Evolutionary conservation across 2,888 invertebrate species (phyloP).

Genomic region (Heterodera filipjevi): DNA sequence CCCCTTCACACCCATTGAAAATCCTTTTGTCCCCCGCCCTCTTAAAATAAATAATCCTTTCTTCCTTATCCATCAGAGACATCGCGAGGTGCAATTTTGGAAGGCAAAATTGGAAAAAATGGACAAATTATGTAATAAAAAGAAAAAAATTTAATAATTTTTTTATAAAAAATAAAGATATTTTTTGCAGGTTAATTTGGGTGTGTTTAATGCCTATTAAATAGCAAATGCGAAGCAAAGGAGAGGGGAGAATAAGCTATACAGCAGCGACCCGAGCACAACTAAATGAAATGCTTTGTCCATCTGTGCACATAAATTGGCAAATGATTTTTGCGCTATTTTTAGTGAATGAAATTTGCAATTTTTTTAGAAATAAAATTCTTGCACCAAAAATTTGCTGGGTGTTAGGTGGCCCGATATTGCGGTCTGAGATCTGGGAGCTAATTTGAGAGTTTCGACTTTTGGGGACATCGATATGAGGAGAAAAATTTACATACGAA

Average conservation of each 20-base stretch:
- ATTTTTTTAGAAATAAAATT: no score
- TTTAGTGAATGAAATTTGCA: not conserved
- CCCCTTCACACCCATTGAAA: not conserved
- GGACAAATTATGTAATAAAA: not conserved
- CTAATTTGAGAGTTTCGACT: no score
- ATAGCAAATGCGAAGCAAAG: not conserved
- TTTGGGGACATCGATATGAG: no score
- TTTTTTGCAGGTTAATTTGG: not conserved
- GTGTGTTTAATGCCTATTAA: not conserved
- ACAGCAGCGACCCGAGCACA: no score
- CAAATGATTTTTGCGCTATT: not conserved
- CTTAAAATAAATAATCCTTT: not conserved
- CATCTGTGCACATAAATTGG: not conserved
- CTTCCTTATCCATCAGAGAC: not conserved
- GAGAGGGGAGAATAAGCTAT: no score
- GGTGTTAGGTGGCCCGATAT: no score
- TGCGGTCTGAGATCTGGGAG: no score
- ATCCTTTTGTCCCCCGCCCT: not conserved
- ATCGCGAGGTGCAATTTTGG: not conserved
- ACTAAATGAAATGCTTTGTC: not conserved
- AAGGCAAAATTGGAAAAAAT: not conserved
- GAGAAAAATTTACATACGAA: no score
- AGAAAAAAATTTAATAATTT: not conserved
- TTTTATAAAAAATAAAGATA: not conserved
- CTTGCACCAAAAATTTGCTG: no score